Evolutionary conservation across 2,113 vertebrate species (phyloP), one percentile per base, ranked within the genome.

Genomic region (Azemiops feae): DNA sequence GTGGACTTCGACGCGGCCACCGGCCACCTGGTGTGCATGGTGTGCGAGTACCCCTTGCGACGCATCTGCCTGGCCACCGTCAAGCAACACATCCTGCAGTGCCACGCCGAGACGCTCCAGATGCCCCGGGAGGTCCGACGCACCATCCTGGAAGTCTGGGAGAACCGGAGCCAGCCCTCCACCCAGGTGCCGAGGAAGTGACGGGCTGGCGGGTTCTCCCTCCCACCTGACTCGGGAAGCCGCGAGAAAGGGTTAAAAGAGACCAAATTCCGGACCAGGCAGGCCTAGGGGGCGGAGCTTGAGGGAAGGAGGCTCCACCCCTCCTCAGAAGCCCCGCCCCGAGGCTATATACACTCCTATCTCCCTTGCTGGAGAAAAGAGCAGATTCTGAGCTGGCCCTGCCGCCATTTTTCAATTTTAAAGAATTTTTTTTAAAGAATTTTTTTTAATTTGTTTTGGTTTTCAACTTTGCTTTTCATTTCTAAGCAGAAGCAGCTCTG

Each of bases 11-110:
- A 98, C 81, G 97, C 97, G 0, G 94, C 97, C 89, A 97, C 98
- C 93, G 98, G 97, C 95, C 97, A 97, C 94, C 93, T 98, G 96
- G 97, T 98, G 95, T 98, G 98, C 95, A 98, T 98, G 97, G 98
- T 98, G 64, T 98, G 98, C 30, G 98, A 98, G 47, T 97, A 98
- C 92, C 97, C 97, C 88, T 97, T 98, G 95, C 97, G 98, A 93
- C 97, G 96, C 1, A 95, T 97, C 92, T 97, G 96, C 89, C 94
- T 97, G 95, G 97, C 97, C 86, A 97, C 92, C 0, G 97, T 97
- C 39, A 95, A 92, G 94, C 96, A 96, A 57, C 98, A 98, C 96
- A 98, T 98, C 14, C 97, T 98, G 1, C 98, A 98, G 94, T 96
- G 97, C 54, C 98, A 98, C 91, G 98, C 98, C 0, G 96, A 98